Evolutionary conservation across 2,797 vertebrate species (phyloP), one percentile per base, ranked within the genome.

Genomic region (Chanos chanos): DNA sequence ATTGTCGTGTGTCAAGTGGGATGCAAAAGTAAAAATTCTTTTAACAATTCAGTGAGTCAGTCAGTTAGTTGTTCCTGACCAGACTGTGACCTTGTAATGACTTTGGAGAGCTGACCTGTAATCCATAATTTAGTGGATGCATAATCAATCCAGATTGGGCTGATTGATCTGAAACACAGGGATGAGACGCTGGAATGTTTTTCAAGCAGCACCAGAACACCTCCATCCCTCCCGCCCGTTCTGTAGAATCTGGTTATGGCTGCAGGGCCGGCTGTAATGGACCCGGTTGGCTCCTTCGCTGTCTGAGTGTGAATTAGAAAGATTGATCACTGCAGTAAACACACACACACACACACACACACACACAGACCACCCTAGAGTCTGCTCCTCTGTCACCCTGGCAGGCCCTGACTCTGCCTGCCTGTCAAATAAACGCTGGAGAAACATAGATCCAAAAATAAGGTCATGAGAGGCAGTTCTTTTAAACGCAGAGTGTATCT

Each of bases 301-400:
- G 49, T 43, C n/a, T 28, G 44, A 65, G 65, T 43, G 54, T 64
- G 80, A 85, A 86, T 86, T 65, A 75, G 64, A 65, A 74, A 73
- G 72, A 87, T 87, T 85, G 72, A 86, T 88, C 82, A 78, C 74
- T 39, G 2, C 10, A 67, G 31, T 39, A 56, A 70, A 61, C 61
- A 59, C 54, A 52, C 52, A 53, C 34, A 41, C 52, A 53, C 28
- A 43, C 43, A 61, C 31, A 47, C 59, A 41, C 50, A 58, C 62
- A 56, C 49, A 72, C 70, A 74, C 71, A 66, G 25, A 7, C 54
- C 30, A 47, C 27, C 31, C 3, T 19, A 13, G 43, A 43, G 54
- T 28, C 52, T 53, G 76, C 74, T 59, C 24, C 47, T 66, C 31
- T 64, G 66, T 66, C 64, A 66, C 30, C 22, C 12, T 0, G 18